phyloP scores from a whole-genome alignment of 2,888 invertebrate genomes.

The Phalera bucephala region DNA sequence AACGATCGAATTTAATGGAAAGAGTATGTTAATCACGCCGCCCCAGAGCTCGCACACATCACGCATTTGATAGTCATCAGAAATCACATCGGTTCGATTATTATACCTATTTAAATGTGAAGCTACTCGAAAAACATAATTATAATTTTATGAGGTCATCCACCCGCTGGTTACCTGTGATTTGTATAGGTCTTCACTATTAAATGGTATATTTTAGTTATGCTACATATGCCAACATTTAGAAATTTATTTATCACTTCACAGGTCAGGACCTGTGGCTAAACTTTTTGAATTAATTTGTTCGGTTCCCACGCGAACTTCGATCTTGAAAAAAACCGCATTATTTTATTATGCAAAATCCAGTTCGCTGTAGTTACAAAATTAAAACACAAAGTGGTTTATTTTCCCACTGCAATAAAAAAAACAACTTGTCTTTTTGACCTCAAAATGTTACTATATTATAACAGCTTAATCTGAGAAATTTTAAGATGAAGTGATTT shows the following conservation, averaged over 20 bases:
- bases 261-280: constrained; percentile 32
- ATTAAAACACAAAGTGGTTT: not conserved
- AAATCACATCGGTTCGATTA: constrained; percentile 45
- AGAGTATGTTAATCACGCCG: constrained; percentile 47
- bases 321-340: constrained; percentile 23
- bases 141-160: constrained; percentile 43
- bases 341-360: constrained; percentile 25
- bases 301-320: constrained; percentile 27
- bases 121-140: constrained; percentile 43
- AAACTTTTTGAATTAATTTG: too few relatives aligned
- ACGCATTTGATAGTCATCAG: constrained; percentile 38
- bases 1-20: constrained; percentile 49
- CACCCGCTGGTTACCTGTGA: constrained; percentile 35
- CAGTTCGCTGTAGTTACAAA: constrained; percentile 4
- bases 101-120: constrained; percentile 42
- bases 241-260: constrained; percentile 25
- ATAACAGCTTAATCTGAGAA: too few relatives aligned
- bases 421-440: too few relatives aligned
- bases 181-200: constrained; percentile 17
- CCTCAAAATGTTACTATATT: too few relatives aligned
- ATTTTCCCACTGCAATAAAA: too few relatives aligned
- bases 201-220: constrained; percentile 1
- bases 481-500: too few relatives aligned
- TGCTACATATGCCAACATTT: constrained; percentile 11
- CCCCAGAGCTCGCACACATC: constrained; percentile 35